phyloP scores from a whole-genome alignment of 2,113 vertebrate genomes.

The Brachirus orientalis region DNA sequence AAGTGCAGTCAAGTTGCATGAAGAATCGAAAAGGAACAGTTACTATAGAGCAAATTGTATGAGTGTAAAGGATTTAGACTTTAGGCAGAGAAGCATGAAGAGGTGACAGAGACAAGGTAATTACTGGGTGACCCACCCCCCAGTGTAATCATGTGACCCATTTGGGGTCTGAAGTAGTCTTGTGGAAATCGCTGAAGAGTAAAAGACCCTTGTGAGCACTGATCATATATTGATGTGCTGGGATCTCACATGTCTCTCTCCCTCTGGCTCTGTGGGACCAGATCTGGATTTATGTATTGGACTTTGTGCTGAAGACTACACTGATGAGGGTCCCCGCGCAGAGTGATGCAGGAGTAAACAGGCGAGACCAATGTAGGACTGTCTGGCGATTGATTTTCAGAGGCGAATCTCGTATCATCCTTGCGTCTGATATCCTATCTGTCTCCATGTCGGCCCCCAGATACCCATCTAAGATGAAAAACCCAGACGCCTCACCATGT shows the following conservation, averaged over 20 bases:
- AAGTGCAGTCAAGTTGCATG: no score
- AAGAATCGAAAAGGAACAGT: no score
- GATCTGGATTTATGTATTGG: slow-evolving; percentile 24
- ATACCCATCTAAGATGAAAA: slow-evolving; percentile 74
- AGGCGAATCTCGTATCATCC: slow-evolving; percentile 73
- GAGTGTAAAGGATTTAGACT: no score
- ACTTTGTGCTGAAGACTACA: slow-evolving; percentile 22
- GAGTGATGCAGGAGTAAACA: slow-evolving; percentile 63
- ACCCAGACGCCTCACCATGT: slow-evolving; percentile 66
- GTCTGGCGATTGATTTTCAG: slow-evolving; percentile 75
- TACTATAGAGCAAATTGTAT: no score
- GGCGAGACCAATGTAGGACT: slow-evolving; percentile 55
- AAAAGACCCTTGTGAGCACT: no score
- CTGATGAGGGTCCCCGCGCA: slow-evolving; percentile 54
- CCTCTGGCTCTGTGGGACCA: slow-evolving; percentile 7
- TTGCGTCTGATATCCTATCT: slow-evolving; percentile 76
- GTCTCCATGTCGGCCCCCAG: slow-evolving; percentile 65
- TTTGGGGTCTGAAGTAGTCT: no score
- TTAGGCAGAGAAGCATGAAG: no score
- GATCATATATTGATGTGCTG: background rate
- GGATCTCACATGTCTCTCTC: background rate
- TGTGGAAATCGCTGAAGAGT: no score
- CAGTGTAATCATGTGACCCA: no score
- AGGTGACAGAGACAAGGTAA: no score
- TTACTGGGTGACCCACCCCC: no score